phyloP scores from a whole-genome alignment of 1,140 invertebrate genomes.

The Trichonephila clavata region DNA sequence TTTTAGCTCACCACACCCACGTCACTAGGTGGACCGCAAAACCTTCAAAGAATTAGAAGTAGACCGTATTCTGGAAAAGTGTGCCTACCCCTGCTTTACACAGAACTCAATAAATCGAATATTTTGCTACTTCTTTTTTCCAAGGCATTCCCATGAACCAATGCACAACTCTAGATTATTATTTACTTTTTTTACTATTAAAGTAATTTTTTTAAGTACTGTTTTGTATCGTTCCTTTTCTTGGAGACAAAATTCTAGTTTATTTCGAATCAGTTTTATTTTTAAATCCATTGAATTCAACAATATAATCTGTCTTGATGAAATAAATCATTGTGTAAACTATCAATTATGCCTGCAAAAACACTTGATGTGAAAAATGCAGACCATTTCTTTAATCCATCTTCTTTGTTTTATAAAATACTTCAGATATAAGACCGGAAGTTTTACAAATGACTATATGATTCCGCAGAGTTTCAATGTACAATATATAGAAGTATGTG shows the following conservation, averaged over 20 bases:
- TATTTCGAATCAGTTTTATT: conserved; percentile 54
- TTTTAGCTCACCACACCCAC: no score
- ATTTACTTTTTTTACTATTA: conserved; percentile 19
- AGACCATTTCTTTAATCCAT: background rate
- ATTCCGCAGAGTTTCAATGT: no score
- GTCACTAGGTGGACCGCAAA: no score
- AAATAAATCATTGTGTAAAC: conserved; percentile 12
- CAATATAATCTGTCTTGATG: conserved; percentile 17
- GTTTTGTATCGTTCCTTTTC: background rate
- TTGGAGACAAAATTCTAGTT: conserved; percentile 37
- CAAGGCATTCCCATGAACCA: conserved; percentile 7
- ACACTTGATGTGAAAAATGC: background rate
- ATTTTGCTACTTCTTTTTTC: conserved; percentile 31
- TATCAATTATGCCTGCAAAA: conserved; percentile 25
- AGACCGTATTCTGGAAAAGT: no score
- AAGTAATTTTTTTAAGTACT: background rate
- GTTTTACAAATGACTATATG: no score
- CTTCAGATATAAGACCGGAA: background rate
- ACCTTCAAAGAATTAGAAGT: no score
- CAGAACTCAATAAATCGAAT: conserved; percentile 14
- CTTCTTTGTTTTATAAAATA: conserved; percentile 48
- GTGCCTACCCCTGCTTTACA: no score
- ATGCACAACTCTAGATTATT: background rate
- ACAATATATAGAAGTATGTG: background rate
- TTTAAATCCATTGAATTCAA: conserved; percentile 25